phyloP scores from a whole-genome alignment of 2,888 invertebrate genomes.

The Platycheirus albimanus region DNA sequence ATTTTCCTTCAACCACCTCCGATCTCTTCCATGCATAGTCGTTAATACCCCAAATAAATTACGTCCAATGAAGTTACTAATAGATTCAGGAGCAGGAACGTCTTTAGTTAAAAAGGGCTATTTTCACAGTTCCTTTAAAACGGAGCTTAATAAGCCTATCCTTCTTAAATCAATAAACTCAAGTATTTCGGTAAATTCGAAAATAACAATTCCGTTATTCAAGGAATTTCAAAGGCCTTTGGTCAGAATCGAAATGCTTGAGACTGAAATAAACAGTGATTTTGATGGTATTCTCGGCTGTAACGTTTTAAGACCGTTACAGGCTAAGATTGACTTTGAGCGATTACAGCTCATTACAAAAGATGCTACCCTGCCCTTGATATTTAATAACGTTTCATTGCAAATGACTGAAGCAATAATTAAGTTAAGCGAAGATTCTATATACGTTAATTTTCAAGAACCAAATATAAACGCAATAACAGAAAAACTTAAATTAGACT shows the following conservation, averaged over 20 bases:
- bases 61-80: constrained; percentile 11
- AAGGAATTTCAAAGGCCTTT: background rate
- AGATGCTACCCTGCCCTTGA: no score
- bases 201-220: constrained; percentile 10
- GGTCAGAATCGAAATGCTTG: background rate
- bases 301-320: background rate
- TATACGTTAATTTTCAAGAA: constrained; percentile 14
- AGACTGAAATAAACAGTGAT: background rate
- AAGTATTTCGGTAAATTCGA: background rate
- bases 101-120: constrained; percentile 1
- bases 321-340: background rate
- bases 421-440: no score
- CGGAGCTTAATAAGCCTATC: constrained; percentile 5
- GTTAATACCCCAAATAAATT: background rate
- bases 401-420: no score
- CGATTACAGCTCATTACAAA: no score
- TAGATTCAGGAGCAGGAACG: constrained; percentile 27
- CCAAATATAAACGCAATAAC: background rate
- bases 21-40: constrained; percentile 34
- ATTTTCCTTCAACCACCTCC: constrained; percentile 10
- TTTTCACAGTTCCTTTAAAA: no score
- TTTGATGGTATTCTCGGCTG: background rate
- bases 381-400: no score
- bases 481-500: constrained; percentile 24
- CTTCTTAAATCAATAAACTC: constrained; percentile 13